These are phyloP conservation scores for Pogonus chalceus DNA, from an alignment of 1,140 invertebrate species.

Conservation along the genomic window DNA sequence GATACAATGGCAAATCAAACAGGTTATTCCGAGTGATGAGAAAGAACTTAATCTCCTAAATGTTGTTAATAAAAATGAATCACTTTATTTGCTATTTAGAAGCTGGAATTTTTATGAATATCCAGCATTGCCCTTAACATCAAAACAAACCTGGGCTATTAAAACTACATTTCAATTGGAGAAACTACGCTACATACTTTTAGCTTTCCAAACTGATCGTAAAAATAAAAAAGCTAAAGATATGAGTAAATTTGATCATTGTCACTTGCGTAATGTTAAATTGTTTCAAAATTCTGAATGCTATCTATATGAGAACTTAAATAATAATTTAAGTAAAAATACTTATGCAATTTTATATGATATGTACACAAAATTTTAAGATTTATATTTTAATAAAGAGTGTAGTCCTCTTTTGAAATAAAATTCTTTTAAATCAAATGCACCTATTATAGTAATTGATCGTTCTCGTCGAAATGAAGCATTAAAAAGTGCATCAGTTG, in stretches of 20 bases:
- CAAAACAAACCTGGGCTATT: background rate
- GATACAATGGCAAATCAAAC: too few relatives aligned
- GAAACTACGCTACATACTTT: background rate
- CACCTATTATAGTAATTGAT: background rate
- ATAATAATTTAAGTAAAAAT: background rate
- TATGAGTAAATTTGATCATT: background rate
- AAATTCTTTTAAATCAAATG: background rate
- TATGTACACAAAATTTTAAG: background rate
- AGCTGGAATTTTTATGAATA: background rate
- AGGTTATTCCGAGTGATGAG: too few relatives aligned
- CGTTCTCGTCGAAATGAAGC: background rate
- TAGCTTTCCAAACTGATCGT: background rate
- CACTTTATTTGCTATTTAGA: too few relatives aligned
- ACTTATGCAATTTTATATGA: background rate
- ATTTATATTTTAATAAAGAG: background rate
- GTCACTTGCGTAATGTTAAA: background rate
- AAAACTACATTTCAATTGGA: background rate
- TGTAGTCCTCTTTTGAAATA: background rate
- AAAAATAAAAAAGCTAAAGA: background rate
- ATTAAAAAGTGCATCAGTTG: background rate
- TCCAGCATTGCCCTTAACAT: background rate
- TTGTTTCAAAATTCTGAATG: background rate
- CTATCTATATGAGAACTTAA: background rate
- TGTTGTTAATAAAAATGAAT: constrained; percentile 10
- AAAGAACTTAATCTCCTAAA: too few relatives aligned